A percentile compares a stretch with the other conserved stretches of the same genome.
These are phyloP conservation scores for Drosophila aff. DNA, from an alignment of 1,140 invertebrate genomes.

Conservation along the genomic window DNA sequence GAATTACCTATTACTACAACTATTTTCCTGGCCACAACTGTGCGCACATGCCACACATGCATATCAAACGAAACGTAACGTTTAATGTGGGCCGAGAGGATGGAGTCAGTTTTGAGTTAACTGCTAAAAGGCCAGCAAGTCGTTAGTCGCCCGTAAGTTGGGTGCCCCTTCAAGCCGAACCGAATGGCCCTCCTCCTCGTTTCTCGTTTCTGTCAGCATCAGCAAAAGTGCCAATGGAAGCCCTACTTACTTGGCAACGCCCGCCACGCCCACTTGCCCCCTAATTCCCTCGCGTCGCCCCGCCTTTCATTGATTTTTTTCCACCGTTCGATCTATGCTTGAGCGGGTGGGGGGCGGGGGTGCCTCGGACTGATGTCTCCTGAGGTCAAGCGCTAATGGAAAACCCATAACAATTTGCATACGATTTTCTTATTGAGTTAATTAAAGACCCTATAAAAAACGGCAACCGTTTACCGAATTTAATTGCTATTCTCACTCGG, in stretches of 20 bases:
- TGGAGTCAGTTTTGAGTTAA: constrained; percentile 38
- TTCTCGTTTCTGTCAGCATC: constrained; percentile 32
- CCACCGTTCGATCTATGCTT: constrained; percentile 36
- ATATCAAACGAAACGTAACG: constrained; percentile 38
- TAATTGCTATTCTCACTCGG: constrained; percentile 31
- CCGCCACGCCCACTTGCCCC: constrained; percentile 35
- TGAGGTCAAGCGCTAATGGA: constrained; percentile 66
- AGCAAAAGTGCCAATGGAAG: constrained; percentile 64
- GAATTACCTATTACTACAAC: background rate
- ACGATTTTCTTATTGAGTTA: constrained; percentile 66
- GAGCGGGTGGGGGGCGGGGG: background rate
- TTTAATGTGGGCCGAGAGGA: constrained; percentile 60
- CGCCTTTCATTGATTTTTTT: constrained; percentile 69
- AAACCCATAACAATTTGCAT: constrained; percentile 68
- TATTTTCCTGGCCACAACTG: background rate
- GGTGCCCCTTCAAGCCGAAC: constrained; percentile 2
- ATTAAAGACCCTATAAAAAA: constrained; percentile 56
- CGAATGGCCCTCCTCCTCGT: background rate
- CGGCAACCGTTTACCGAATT: constrained; percentile 24
- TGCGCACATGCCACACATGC: constrained; percentile 13
- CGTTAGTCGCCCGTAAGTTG: constrained; percentile 54
- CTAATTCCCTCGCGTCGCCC: background rate
- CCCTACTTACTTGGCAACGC: constrained; percentile 70
- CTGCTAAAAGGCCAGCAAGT: constrained; percentile 58
- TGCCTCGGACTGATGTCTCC: constrained; percentile 46